These are phyloP conservation scores for Trachymyrmex septentrionalis DNA, from an alignment of 1,140 invertebrate genomes.

Conservation along the genomic window DNA sequence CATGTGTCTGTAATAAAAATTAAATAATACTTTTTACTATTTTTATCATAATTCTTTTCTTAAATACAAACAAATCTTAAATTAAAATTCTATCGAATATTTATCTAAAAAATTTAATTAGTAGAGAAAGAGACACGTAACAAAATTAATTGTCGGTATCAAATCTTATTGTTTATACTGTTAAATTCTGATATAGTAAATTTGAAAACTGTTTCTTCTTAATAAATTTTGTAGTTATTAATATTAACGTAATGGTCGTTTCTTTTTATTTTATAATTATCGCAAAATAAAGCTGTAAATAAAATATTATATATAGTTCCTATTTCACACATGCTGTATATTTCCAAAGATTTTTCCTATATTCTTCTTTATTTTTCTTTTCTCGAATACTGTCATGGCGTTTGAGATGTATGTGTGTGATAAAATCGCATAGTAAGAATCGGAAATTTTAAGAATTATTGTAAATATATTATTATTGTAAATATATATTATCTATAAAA, in stretches of 20 bases:
- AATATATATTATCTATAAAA: too few relatives aligned
- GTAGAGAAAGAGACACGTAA: not conserved
- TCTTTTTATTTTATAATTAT: not conserved
- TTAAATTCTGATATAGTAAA: not conserved
- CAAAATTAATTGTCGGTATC: not conserved
- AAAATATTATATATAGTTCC: not conserved
- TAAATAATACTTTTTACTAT: not conserved
- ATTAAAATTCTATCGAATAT: not conserved
- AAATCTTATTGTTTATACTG: not conserved
- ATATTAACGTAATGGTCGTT: not conserved
- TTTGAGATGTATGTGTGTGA: not conserved
- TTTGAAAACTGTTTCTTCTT: not conserved
- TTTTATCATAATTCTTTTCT: not conserved
- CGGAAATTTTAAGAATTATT: slow-evolving; percentile 22
- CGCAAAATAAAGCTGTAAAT: not conserved
- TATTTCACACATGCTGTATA: not conserved
- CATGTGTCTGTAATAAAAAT: not conserved
- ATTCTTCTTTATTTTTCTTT: slow-evolving; percentile 3
- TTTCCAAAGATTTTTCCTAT: not conserved
- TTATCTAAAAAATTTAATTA: not conserved
- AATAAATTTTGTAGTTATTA: not conserved
- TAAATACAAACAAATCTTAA: not conserved
- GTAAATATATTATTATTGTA: not conserved
- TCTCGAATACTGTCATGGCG: not conserved
- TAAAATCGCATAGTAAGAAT: slow-evolving; percentile 34